Evolutionary conservation across 2,113 vertebrate species (phyloP).

Genomic region (Mobula birostris): DNA sequence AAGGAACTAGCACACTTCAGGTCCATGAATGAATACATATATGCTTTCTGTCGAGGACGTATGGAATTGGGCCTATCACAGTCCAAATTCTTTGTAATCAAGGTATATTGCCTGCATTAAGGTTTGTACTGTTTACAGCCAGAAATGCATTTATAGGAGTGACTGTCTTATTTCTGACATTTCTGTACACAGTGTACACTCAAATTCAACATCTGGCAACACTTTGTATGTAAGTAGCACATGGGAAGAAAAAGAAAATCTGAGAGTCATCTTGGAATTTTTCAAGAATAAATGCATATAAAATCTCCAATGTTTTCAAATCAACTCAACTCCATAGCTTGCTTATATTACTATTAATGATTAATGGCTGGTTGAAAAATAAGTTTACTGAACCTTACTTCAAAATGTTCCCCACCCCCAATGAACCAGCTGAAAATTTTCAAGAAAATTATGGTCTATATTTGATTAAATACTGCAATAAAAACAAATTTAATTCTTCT

Average conservation of each 20-base stretch:
- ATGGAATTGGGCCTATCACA: no score
- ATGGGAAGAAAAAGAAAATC: neutral
- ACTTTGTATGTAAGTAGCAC: neutral
- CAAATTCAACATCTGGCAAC: neutral
- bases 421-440: neutral
- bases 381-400: neutral
- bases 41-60: no score
- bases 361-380: neutral
- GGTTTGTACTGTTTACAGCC: no score
- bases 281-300: neutral
- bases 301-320: neutral
- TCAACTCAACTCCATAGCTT: neutral
- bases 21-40: no score
- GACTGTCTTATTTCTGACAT: no score
- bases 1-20: no score
- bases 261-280: neutral
- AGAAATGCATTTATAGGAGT: no score
- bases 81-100: no score
- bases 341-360: neutral
- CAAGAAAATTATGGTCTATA: neutral
- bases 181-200: neutral
- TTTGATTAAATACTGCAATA: neutral
- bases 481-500: neutral
- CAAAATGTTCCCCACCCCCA: neutral
- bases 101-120: no score